These are phyloP conservation scores for Eonycteris spelaea DNA, from an alignment of 2,113 vertebrate species.

Conservation along the genomic window DNA sequence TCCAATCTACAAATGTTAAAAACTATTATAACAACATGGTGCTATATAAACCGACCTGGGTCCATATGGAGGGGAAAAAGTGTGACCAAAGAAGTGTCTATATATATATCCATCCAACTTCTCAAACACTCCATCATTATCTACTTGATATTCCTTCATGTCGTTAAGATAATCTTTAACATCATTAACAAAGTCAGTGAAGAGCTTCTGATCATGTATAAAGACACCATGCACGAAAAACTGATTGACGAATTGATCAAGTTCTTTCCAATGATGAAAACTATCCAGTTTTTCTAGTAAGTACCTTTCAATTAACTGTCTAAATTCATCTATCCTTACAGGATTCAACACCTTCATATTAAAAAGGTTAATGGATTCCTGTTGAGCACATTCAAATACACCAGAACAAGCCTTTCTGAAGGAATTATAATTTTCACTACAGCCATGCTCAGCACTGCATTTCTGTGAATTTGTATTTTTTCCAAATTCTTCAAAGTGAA, in stretches of 20 bases:
- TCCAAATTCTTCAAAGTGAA: constrained; percentile 70
- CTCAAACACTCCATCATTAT: constrained; percentile 85
- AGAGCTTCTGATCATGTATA: constrained; percentile 95
- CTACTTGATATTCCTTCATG: constrained; percentile 89
- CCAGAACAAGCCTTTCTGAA: constrained; percentile 85
- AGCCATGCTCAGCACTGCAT: constrained; percentile 77
- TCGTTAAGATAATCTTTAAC: constrained; percentile 92
- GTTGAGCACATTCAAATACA: constrained; percentile 90
- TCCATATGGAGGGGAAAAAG: constrained; percentile 82
- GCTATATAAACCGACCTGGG: constrained; percentile 88
- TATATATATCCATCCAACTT: constrained; percentile 93
- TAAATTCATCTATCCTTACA: constrained; percentile 91
- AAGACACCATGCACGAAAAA: constrained; percentile 95
- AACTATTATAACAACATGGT: constrained; percentile 73
- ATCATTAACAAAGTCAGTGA: constrained; percentile 94
- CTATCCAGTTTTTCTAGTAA: constrained; percentile 89
- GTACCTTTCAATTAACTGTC: constrained; percentile 90
- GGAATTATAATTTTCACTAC: constrained; percentile 64
- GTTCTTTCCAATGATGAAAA: constrained; percentile 95
- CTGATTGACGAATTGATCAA: constrained; percentile 89
- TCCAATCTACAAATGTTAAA: constrained; percentile 42
- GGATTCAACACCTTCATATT: constrained; percentile 87
- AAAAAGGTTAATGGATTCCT: constrained; percentile 90
- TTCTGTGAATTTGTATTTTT: constrained; percentile 74
- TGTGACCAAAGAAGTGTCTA: constrained; percentile 92